Conservation (phyloP, 2,888 invertebrate genomes). For the Phrixothrix hirtus region DNA sequence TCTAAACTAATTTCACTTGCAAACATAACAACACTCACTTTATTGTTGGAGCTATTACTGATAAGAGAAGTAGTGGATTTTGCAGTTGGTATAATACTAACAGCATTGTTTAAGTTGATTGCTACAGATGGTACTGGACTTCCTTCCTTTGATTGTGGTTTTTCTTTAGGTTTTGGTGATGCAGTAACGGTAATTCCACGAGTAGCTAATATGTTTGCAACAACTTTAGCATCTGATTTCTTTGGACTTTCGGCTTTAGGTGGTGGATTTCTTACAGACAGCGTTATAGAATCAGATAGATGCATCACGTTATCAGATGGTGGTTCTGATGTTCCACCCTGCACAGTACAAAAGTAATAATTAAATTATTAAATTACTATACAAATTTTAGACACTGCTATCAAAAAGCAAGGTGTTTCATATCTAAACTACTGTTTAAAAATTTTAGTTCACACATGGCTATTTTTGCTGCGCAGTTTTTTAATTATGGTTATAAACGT, state of each 20-base stretch:
- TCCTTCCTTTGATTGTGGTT: conserved; percentile 45
- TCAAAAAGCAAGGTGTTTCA: too few species aligned
- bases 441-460: too few species aligned
- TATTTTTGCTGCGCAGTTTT: too few species aligned
- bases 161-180: conserved; percentile 58
- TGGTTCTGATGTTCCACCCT: conserved; percentile 50
- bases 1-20: too few species aligned
- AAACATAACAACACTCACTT: too few species aligned
- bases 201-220: conserved; percentile 76
- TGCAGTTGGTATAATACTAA: conserved; percentile 62
- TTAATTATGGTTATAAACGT: too few species aligned
- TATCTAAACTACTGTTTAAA: too few species aligned
- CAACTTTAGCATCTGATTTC: conserved; percentile 72
- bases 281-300: conserved; percentile 73
- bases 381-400: too few species aligned
- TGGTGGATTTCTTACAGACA: conserved; percentile 63
- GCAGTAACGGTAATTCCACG: conserved; percentile 79
- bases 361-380: too few species aligned
- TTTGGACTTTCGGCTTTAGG: conserved; percentile 56
- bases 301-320: conserved; percentile 62
- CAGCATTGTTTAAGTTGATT: conserved; percentile 64
- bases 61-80: conserved; percentile 13
- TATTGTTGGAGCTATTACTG: neutral
- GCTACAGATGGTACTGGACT: conserved; percentile 56
- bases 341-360: conserved; percentile 15